These are phyloP conservation scores for Brienomyrus longianalis DNA, from an alignment of 2,113 vertebrate species.

Conservation along the genomic window DNA sequence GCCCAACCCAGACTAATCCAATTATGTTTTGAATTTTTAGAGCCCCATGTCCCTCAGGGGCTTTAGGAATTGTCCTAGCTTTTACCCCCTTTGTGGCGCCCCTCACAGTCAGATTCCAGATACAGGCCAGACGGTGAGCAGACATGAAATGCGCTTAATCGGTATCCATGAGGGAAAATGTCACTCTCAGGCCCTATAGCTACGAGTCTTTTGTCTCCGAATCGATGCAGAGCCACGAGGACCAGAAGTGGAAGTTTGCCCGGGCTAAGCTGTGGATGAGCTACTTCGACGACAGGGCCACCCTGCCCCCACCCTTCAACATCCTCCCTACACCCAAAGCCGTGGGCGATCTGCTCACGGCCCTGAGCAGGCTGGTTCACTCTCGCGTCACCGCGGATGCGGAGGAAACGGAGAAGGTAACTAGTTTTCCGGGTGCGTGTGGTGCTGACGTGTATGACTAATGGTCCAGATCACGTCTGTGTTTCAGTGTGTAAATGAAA, in stretches of 20 bases:
- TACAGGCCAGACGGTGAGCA: not conserved
- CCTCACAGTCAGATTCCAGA: not conserved
- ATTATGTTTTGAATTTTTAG: not conserved
- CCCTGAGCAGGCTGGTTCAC: slow-evolving; percentile 90
- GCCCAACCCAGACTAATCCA: not conserved
- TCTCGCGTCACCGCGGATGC: slow-evolving; percentile 85
- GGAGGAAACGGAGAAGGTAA: slow-evolving; percentile 87
- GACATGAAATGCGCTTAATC: not conserved
- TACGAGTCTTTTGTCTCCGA: slow-evolving; percentile 22
- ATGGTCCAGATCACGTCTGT: not conserved
- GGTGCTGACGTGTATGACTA: not conserved
- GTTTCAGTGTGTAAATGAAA: not conserved
- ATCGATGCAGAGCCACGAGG: slow-evolving; percentile 83
- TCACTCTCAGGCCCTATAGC: not conserved
- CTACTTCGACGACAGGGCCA: slow-evolving; percentile 97
- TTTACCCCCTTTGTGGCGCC: not conserved
- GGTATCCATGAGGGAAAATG: not conserved
- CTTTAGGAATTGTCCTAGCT: not conserved
- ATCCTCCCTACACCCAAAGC: slow-evolving; percentile 92
- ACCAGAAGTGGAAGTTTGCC: slow-evolving; percentile 98
- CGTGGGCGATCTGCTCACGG: slow-evolving; percentile 80
- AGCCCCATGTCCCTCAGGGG: not conserved
- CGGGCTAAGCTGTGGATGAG: slow-evolving; percentile 96
- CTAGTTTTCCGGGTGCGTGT: not conserved
- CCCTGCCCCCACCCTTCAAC: slow-evolving; percentile 89